Base-by-base conservation (phyloP, 2,113 vertebrate species). In the Condylura cristata region DNA sequence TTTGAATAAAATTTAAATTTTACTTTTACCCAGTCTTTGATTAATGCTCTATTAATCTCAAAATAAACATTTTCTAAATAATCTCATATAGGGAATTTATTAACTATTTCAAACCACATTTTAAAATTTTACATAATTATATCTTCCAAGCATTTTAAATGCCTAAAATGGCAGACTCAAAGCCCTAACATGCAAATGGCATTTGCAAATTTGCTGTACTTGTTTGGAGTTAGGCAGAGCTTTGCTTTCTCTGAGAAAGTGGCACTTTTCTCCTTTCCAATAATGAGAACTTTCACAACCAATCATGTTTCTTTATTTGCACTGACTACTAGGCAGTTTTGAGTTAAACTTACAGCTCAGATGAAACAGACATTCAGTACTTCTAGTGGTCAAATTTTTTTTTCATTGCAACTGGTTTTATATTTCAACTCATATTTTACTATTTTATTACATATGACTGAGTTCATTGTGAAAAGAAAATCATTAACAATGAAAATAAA, bases 101-200 rank as follows among this genome's bases (percentile, higher is more conserved):
- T 65, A 92, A 75, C 76, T 79, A 84, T 92, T 92, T 81, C 71
- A 85, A 86, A 32, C 30, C 28, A 74, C 32, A 83, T 86, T 79
- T 24, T 60, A 89, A 94, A 94, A 89, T 88, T 60, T 85, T 90
- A 76, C 78, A 41, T 78, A 82, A 94, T 83, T 78, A 87, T 85
- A 78, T 68, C 22, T 95, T 87, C 22, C 81, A 96, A 81, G n/a
- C 68, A 90, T 58, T 95, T 75, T 84, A 89, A 95, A 48, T 85
- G 13, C 48, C 41, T 34, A 32, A 87, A 93, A 95, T 74, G 68
- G 34, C 48, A 89, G 74, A 87, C 48, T 84, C 72, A 92, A 0
- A 78, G 20, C 56, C 46, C n/a, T 83, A 92, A 81, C 9, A 18
- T 53, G 1, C 48, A 72, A 71, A 10, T 34, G 61, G 28, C 14